Evolutionary conservation across 2,113 vertebrate genomes (phyloP), one percentile per base, ranked within the genome.

Genomic region (Hypocryptadius cinnamomeus): DNA sequence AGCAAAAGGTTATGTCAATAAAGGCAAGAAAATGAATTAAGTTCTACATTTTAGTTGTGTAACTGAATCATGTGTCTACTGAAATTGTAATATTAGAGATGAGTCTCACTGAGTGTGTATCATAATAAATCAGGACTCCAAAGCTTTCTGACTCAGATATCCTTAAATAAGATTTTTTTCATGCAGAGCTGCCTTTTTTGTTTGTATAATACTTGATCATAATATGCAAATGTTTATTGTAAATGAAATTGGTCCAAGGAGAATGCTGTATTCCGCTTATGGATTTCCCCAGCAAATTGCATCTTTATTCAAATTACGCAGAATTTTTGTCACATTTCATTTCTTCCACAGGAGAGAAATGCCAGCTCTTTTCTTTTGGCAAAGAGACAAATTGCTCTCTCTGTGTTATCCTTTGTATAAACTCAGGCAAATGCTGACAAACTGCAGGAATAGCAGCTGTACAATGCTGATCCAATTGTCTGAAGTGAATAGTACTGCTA

Each of bases 401-500:
- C 72, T 86, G 31, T 69, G 56, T 94, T 81, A 68, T 68, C 61
- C 31, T 50, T 65, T 86, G 59, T 94, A 92, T 89, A 94, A 92
- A 90, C 44, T 78, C 65, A 84, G 80, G 77, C 72, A 96, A 94
- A 95, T 92, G 71, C 85, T 86, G 83, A 88, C 81, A 94, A 92
- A 28, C 76, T 51, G 56, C 72, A 60, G 73, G 72, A 86, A 81
- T 15, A 68, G 69, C 47, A 88, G 65, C 77, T 86, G 79, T 74
- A 90, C 60, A 48, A 35, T 51, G 42, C 60, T 84, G 76, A 88
- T 95, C 68, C 56, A 80, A 16, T 88, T 90, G 83, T 78, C 72
- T 92, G 76, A 78, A 86, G 50, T 59, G 79, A 83, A 78, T 28
- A 50, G 69, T 90, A 31, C 64, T 74, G 79, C 88, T 91, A 81